Conservation (phyloP, 2,888 invertebrate genomes). For the Ectemnius continuus region DNA sequence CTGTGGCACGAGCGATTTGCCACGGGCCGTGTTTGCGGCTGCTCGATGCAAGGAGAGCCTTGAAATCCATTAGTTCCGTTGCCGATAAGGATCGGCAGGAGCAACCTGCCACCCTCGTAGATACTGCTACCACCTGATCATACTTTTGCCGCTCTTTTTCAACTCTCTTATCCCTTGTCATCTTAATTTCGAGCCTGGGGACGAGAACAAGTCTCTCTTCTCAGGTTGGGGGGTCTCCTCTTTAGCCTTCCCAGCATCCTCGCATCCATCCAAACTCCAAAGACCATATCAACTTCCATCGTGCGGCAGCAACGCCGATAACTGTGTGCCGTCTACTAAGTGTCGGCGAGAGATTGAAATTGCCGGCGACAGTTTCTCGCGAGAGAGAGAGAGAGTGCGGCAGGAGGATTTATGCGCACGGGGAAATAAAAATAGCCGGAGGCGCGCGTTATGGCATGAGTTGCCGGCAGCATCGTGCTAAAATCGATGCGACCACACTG, state of each 20-base stretch:
- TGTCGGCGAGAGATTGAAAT: too few species aligned
- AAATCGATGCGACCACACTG: slow-evolving; percentile 36
- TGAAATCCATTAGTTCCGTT: slow-evolving; percentile 66
- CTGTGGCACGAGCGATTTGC: slow-evolving; percentile 57
- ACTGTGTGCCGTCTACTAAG: too few species aligned
- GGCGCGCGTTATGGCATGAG: background rate
- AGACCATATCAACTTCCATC: too few species aligned
- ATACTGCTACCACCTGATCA: slow-evolving; percentile 10
- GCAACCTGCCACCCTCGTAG: slow-evolving; percentile 48
- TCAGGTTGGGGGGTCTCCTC: too few species aligned
- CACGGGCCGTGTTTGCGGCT: slow-evolving; percentile 46
- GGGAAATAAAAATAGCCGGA: slow-evolving; percentile 36
- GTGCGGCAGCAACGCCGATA: too few species aligned
- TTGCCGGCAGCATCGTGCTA: slow-evolving; percentile 2
- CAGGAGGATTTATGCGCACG: background rate
- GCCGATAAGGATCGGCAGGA: slow-evolving; percentile 46
- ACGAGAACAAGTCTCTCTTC: too few species aligned
- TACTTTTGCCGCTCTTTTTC: too few species aligned
- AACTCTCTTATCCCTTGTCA: slow-evolving; percentile 8
- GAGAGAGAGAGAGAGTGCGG: too few species aligned
- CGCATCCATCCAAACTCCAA: too few species aligned
- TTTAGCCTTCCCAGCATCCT: too few species aligned
- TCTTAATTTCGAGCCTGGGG: too few species aligned
- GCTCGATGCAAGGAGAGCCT: slow-evolving; percentile 45
- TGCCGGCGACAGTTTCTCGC: too few species aligned